Evolutionary conservation across 2,888 invertebrate genomes (phyloP), one percentile per base, ranked within the genome.

Genomic region (Apomyelois bistriatella): DNA sequence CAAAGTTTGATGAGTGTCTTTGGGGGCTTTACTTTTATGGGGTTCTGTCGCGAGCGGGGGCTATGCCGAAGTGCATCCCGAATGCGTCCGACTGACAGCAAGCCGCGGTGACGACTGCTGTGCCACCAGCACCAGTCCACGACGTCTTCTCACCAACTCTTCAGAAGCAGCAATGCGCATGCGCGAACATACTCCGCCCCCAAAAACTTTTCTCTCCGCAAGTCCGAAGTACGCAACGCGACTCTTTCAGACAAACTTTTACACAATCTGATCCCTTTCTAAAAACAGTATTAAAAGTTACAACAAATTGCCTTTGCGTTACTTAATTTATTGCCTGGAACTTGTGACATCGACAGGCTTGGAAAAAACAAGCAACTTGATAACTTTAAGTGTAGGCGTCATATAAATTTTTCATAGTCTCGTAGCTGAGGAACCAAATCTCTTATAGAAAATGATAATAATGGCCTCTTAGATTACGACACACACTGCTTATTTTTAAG

Each of bases 91-190:
- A 64, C 58, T 74, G 65, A 68, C 72, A 70, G 82, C 70, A 68
- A 62, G 78, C 70, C 69, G 64, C 64, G 88, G 89, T 85, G 86
- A 74, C 70, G 68, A 89, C 88, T 90, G 79, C 66, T 76, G 64
- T 65, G 66, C 73, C 70, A 65, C 66, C 76, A 72, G 74, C 79
- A 65, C 63, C 70, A 62, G 77, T 60, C 71, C 78, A 65, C 73
- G 81, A 71, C 71, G 78, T 70, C 68, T 68, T 68, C 74, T 61
- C 77, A 85, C 78, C 85, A 88, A 64, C 62, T 89, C 87, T 88
- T 88, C 85, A 57, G 83, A 79, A 64, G 3, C 1, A 1, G 8
- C 6, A 69, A 36, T 7, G 58, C 88, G 89, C 88, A 73, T 76
- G 88, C 86, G 83, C 68, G 52, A 12, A 16, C 36, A 70, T 58